phyloP scores from a whole-genome alignment of 2,888 invertebrate species.

The Coenonympha glycerion region DNA sequence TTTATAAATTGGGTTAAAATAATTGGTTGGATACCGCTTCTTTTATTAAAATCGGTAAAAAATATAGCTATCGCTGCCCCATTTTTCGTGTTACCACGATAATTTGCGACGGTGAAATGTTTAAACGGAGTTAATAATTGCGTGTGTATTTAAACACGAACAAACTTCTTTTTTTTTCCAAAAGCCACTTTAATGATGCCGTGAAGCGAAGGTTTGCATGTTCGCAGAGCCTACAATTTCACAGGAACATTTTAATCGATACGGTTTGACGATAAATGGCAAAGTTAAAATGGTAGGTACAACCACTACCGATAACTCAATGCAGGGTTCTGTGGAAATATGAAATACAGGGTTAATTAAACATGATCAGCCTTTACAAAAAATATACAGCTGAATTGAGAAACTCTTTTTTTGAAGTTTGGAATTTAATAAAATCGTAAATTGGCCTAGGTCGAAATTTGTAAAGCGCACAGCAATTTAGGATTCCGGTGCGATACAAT shows the following conservation, averaged over 20 bases:
- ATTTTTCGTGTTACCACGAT: constrained; percentile 18
- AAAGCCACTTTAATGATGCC: constrained; percentile 25
- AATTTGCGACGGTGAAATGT: constrained; percentile 24
- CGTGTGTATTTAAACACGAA: constrained; percentile 28
- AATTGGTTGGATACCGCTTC: no score
- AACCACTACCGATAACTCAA: not conserved
- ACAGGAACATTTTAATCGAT: constrained; percentile 28
- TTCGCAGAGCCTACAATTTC: constrained; percentile 26
- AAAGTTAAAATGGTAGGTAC: constrained; percentile 1
- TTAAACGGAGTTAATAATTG: constrained; percentile 25
- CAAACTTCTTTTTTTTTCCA: constrained; percentile 22
- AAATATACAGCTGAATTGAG: no score
- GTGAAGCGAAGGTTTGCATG: constrained; percentile 28
- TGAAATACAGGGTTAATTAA: no score
- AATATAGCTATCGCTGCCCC: not conserved
- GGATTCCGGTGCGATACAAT: no score
- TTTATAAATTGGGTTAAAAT: no score
- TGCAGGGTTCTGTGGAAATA: no score
- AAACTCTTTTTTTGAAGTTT: no score
- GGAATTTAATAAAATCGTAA: no score
- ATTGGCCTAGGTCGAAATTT: no score
- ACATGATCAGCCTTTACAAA: no score
- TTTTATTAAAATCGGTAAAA: no score
- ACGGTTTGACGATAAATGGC: constrained; percentile 21
- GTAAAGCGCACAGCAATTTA: no score